phyloP scores from a whole-genome alignment of 2,797 vertebrate genomes.

The Calcarius lapponicus region DNA sequence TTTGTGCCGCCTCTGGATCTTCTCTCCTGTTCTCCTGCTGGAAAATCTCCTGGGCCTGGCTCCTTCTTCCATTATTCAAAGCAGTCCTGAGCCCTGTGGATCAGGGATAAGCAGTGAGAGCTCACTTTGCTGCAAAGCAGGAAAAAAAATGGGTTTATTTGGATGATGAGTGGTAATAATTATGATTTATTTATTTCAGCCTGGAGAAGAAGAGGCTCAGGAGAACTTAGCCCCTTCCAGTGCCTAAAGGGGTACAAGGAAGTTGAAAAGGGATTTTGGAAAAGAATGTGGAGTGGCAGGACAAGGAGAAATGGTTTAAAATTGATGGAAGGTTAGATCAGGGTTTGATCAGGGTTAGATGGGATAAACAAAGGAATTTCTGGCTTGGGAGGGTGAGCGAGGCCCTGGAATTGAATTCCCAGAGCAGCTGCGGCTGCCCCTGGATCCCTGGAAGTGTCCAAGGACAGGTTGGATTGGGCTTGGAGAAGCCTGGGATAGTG shows the following conservation, averaged over 20 bases:
- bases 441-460: neutral
- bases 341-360: neutral
- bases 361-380: neutral
- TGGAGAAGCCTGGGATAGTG: accelerated
- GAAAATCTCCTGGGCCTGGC: neutral
- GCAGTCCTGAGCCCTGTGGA: neutral
- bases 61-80: neutral
- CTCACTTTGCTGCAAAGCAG: neutral
- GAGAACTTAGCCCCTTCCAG: neutral
- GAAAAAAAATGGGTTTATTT: neutral
- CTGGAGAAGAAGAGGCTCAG: neutral
- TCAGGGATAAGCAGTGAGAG: neutral
- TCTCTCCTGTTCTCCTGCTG: neutral
- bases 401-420: accelerated
- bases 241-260: neutral
- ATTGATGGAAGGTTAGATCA: neutral
- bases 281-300: neutral
- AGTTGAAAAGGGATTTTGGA: neutral
- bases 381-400: neutral
- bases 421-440: neutral
- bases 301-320: neutral
- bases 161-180: neutral
- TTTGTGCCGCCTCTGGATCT: neutral
- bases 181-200: neutral
- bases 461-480: accelerated